Conservation (phyloP, 2,113 vertebrate species). For the Carassius carassius region DNA sequence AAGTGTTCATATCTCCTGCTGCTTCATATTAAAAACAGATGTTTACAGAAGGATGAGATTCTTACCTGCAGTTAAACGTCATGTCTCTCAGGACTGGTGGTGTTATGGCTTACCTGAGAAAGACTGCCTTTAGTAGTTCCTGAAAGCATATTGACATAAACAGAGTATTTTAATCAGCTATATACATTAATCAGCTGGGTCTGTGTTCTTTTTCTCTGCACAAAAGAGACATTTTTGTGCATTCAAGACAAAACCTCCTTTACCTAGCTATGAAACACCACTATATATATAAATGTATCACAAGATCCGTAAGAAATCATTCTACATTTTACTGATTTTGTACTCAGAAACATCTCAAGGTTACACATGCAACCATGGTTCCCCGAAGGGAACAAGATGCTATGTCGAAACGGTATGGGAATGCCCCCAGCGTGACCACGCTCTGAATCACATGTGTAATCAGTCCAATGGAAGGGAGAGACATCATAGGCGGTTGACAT, state of each 20-base stretch:
- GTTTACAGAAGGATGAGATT: constrained; percentile 42
- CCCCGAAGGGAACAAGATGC: no score
- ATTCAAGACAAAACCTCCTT: not conserved
- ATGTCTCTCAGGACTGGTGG: not conserved
- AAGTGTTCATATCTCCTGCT: constrained; percentile 58
- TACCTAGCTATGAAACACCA: not conserved
- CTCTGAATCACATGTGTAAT: no score
- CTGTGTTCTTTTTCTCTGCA: not conserved
- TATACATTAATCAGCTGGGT: not conserved
- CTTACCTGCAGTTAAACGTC: constrained; percentile 18
- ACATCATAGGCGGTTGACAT: no score
- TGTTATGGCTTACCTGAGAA: constrained; percentile 8
- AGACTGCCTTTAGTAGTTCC: not conserved
- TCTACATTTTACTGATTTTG: not conserved
- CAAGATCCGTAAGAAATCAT: no score
- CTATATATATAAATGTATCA: not conserved
- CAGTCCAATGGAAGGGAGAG: no score
- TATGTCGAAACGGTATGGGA: no score
- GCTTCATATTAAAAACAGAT: constrained; percentile 58
- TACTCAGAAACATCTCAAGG: not conserved
- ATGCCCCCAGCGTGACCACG: no score
- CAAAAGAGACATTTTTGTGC: not conserved
- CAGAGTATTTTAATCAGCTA: not conserved
- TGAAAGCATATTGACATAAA: constrained; percentile 1
- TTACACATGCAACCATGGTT: no score